Percentiles rank a stretch among this genome's conserved stretches.
Conservation (phyloP, 2,888 invertebrate species). For the Campoplex capitator region DNA sequence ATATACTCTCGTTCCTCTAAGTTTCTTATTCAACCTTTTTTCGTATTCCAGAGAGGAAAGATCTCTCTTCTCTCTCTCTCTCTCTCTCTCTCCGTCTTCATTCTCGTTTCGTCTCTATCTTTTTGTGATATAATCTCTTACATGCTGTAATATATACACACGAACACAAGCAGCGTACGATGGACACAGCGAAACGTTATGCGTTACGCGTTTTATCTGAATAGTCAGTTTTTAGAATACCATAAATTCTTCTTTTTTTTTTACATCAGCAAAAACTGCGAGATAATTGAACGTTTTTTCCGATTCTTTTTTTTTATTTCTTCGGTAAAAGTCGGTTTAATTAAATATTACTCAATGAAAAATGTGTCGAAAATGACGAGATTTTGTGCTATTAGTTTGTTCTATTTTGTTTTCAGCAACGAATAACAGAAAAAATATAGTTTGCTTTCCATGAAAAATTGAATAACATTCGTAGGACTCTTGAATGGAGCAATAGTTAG, state of each 20-base stretch:
- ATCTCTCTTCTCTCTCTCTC: not conserved
- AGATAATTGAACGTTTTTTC: not conserved
- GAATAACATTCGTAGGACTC: not conserved
- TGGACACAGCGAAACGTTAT: conserved; percentile 7
- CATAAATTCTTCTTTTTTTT: not conserved
- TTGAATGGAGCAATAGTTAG: not conserved
- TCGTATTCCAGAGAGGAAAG: conserved; percentile 47
- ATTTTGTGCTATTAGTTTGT: too few relatives aligned
- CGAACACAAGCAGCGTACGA: not conserved
- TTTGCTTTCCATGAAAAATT: not conserved
- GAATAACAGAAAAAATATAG: not conserved
- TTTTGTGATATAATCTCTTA: conserved; percentile 4
- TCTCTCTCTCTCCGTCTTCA: not conserved
- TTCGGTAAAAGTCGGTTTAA: not conserved
- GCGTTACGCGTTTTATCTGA: conserved; percentile 26
- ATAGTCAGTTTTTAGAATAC: conserved; percentile 46
- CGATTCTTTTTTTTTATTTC: not conserved
- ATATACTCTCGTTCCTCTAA: conserved; percentile 33
- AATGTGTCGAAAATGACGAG: too few relatives aligned
- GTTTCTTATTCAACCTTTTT: conserved; percentile 46
- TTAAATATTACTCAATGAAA: not conserved
- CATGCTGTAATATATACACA: not conserved
- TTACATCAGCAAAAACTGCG: not conserved
- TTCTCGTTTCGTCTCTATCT: not conserved
- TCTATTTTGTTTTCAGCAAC: not conserved